Base-by-base conservation (phyloP, 1,140 invertebrate genomes). In the Lasioglossum albipes region DNA sequence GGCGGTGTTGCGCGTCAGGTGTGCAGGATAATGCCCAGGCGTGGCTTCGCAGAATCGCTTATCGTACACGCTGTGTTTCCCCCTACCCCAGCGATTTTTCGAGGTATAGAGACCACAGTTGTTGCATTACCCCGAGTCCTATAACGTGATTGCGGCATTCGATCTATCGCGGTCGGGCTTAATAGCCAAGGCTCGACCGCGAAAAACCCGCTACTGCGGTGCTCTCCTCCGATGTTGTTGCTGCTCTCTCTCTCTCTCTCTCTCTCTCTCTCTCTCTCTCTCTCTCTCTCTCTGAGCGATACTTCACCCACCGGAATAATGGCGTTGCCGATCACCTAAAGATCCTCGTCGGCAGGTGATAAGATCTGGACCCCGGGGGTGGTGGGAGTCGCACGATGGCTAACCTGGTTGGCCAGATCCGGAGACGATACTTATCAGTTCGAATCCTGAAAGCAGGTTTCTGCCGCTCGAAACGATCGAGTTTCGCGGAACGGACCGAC, bases 391-490 rank as follows among this genome's bases (percentile, higher is more conserved):
- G 27, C n/a, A n/a, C 36, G 72, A 80, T 61, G 54, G 54, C 72
- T 66, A 71, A 72, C 27, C 16, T 66, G 12, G 18, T 41, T 10
- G 65, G 45, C 3, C 36, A 13, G 61, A 83, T 79, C 76, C 27
- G 6, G 45, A 42, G 52, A 59, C 70, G 79, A 81, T 81, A 67
- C 31, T 71, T 84, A 84, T 85, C 79, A 42, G 54, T 57, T 84
- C 49, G 67, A 67, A 80, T 80, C 73, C 79, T 80, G 79, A 80
- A 80, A 80, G 79, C 73, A 78, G 72, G 74, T 81, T 85, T 54
- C 74, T 81, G n/a, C 54, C 79, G 74, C 22, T 82, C 61, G 74
- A 85, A 81, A 85, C 83, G 79, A 85, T 85, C 71, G 75, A 78
- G 83, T 82, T 85, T 85, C 79, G 64, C 41, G 62, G 49, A 82